phyloP scores from a whole-genome alignment of 2,113 vertebrate genomes.

The Istiophorus platypterus region DNA sequence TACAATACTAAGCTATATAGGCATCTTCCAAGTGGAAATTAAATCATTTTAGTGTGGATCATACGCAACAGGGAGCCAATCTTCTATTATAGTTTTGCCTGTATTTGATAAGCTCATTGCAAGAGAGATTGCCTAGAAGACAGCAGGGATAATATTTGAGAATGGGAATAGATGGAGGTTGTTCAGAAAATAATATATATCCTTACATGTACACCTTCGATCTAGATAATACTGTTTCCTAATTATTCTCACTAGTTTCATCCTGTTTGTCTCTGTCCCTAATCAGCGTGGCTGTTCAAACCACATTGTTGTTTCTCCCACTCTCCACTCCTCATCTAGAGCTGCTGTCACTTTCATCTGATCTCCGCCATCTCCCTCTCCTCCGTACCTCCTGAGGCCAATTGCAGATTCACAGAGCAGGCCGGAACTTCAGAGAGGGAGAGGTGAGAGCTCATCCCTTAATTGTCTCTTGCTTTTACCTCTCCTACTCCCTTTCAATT shows the following conservation, averaged over 20 bases:
- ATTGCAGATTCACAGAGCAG: slow-evolving; percentile 9
- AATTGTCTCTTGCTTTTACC: background rate
- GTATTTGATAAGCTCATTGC: slow-evolving; percentile 26
- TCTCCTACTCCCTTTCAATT: background rate
- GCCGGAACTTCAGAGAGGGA: slow-evolving; percentile 27
- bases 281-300: background rate
- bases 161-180: background rate
- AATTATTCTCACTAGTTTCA: background rate
- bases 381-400: slow-evolving; percentile 12
- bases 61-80: slow-evolving; percentile 24
- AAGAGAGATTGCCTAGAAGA: background rate
- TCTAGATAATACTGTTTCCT: background rate
- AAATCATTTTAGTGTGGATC: slow-evolving; percentile 14
- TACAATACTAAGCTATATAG: slow-evolving; percentile 6
- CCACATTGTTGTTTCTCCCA: background rate
- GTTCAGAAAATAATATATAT: background rate
- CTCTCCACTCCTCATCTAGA: slow-evolving; percentile 8
- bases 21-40: slow-evolving; percentile 37
- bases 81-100: slow-evolving; percentile 1
- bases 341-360: slow-evolving; percentile 15
- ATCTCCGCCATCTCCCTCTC: background rate
- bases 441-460: slow-evolving; percentile 8
- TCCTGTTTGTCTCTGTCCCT: background rate
- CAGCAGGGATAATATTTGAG: background rate
- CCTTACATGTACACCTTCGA: background rate